Conservation (phyloP, 2,797 vertebrate genomes). For the Tangara arthus region DNA sequence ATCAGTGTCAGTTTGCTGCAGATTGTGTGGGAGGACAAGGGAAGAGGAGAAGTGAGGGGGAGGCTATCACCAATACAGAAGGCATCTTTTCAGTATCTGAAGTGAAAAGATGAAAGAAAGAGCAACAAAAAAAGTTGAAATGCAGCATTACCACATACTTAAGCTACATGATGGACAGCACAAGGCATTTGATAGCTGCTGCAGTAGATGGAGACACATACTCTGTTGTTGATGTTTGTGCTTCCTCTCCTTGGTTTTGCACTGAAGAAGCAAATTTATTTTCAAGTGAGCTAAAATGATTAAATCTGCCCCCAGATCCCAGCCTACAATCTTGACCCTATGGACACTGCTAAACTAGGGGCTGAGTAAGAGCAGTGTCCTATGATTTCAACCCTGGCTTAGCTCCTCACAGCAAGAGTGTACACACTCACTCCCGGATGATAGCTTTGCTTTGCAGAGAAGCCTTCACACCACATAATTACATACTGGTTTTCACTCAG, state of each 20-base stretch:
- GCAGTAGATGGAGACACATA: neutral
- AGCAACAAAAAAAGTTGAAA: neutral
- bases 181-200: neutral
- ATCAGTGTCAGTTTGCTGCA: neutral
- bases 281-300: neutral
- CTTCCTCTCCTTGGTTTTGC: neutral
- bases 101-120: conserved; percentile 38
- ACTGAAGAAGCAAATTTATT: neutral
- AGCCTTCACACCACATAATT: neutral
- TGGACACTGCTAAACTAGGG: neutral
- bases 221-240: neutral
- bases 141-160: neutral
- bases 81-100: conserved; percentile 10
- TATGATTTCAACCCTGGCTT: neutral
- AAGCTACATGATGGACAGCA: neutral
- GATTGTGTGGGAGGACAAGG: neutral
- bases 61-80: neutral
- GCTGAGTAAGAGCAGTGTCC: neutral
- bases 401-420: neutral
- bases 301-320: neutral
- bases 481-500: neutral
- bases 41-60: neutral
- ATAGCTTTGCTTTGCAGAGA: neutral
- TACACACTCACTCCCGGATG: rapidly evolving
- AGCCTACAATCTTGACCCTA: neutral